Base-by-base conservation (phyloP, 64 coral and sea anemone genomes). In the Dendronephthya gigantea region DNA sequence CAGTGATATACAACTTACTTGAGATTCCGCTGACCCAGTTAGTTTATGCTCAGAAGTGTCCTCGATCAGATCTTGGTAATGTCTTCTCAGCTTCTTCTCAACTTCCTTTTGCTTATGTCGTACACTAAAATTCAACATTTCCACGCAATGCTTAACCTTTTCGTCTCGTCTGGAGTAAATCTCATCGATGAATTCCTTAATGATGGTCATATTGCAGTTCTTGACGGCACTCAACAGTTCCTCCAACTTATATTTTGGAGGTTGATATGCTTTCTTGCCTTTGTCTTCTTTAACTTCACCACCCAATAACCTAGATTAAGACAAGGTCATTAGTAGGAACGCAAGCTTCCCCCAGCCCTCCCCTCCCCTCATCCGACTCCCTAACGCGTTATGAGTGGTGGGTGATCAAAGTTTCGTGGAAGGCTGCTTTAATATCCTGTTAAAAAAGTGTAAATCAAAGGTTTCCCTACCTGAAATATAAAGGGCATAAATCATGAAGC, bases 1-100 rank as follows among this genome's bases (percentile, higher is more conserved):
- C 41, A 45, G 25, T 23, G 14, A 13, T 16, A 9, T 36, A 16
- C 0, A 16, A 15, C 36, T 79, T 79, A 79, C 72, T 39, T 79
- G 72, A 6, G 72, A 79, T 39, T 79, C 72, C 32, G 72, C 72
- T 6, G 72, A 79, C 4, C 72, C 72, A 35, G 72, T 79, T 12
- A 79, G 22, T 79, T 79, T 79, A 17, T 79, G 72, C 29, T 79
- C 72, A 79, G 72, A 79, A 14, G 72, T 79, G 29, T 79, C 72
- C 29, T 79, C 72, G 29, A 79, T 79, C 29, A 79, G 36, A 12
- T 79, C 72, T 36, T 79, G 72, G 36, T 79, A 79, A 79, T 79
- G 72, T 79, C 22, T 29, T 15, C 9, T 33, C 72, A 79, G 36
- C 16, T 79, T 79, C 72, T 79, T 79, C 29, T 79, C 72, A 36